phyloP scores from a whole-genome alignment of 2,797 vertebrate genomes.

The Galago senegalensis region DNA sequence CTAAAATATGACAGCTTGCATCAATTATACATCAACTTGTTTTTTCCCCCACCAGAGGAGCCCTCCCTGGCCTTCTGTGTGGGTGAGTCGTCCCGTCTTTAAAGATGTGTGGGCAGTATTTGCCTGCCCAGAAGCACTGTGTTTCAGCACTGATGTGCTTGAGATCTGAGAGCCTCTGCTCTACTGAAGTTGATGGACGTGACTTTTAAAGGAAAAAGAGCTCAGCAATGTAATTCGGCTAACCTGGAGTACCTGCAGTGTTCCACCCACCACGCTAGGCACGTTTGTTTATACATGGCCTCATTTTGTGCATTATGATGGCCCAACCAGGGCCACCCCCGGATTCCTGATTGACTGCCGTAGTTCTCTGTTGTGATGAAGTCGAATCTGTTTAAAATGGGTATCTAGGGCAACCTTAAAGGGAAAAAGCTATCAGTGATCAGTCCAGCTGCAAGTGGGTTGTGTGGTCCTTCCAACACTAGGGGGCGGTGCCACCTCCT shows the following conservation, averaged over 20 bases:
- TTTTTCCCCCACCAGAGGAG: background rate
- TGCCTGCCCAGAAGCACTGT: background rate
- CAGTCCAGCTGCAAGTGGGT: background rate
- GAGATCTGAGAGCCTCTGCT: background rate
- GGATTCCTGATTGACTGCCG: background rate
- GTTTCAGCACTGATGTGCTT: background rate
- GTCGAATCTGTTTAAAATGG: background rate
- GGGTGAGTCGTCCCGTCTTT: background rate
- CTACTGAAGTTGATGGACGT: background rate
- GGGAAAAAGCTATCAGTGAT: background rate
- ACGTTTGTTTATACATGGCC: background rate
- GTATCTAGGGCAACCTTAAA: background rate
- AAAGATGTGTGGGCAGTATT: background rate
- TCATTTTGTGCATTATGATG: background rate
- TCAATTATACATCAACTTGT: slow-evolving; percentile 1
- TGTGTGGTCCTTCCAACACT: background rate
- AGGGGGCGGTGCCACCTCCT: slow-evolving; percentile 38
- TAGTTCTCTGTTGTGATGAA: background rate
- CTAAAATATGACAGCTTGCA: slow-evolving; percentile 16
- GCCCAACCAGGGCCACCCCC: background rate
- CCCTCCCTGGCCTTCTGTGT: background rate
- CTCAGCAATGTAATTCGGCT: background rate
- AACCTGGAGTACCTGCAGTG: fast-evolving
- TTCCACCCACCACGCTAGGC: background rate
- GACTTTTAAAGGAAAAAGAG: background rate